A percentile compares a stretch with the other conserved stretches of the same genome.
Evolutionary conservation across 1,140 invertebrate species (phyloP).

Genomic region (Gryon sp.): DNA sequence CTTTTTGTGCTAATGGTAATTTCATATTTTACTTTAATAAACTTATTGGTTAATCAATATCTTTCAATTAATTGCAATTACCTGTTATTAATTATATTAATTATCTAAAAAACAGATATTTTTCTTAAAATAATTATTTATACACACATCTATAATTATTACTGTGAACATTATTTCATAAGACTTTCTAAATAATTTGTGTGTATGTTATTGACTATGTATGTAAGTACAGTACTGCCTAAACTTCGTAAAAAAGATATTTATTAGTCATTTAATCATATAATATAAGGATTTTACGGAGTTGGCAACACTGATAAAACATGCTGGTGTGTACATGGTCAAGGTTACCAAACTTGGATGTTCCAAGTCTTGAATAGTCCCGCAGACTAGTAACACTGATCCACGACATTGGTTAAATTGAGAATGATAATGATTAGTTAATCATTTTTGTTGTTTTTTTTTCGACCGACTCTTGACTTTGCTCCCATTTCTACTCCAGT

Average conservation of each 20-base stretch:
- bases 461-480: conserved; percentile 19
- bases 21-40: no score
- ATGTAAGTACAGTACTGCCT: conserved; percentile 19
- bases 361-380: background rate
- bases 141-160: no score
- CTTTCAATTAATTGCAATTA: no score
- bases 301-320: conserved; percentile 20
- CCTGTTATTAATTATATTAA: no score
- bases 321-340: conserved; percentile 8
- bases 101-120: no score
- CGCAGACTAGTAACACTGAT: background rate
- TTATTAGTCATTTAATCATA: background rate
- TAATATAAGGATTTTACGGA: background rate
- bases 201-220: background rate
- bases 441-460: conserved; percentile 1
- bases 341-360: background rate
- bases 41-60: no score
- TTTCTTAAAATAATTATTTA: no score
- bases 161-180: no score
- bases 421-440: conserved; percentile 8
- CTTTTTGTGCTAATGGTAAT: no score
- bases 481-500: background rate
- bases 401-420: background rate
- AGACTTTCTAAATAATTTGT: background rate
- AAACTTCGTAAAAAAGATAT: background rate